Conservation (phyloP, 2,113 vertebrate species). For the Ammodytes marinus region DNA sequence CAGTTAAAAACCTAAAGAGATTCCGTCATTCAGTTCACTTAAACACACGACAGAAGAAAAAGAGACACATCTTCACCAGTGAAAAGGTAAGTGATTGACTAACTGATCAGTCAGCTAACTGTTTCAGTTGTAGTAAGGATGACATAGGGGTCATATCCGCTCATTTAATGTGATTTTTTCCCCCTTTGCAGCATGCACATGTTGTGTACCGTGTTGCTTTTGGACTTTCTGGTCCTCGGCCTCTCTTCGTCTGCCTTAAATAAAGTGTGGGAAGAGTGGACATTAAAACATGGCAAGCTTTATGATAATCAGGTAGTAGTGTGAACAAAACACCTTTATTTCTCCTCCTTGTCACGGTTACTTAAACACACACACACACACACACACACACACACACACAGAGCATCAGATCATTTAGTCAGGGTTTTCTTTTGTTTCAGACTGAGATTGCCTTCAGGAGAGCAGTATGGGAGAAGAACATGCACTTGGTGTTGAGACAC, state of each 20-base stretch:
- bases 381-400: not conserved
- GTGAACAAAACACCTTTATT: not conserved
- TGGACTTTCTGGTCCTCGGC: constrained; percentile 5
- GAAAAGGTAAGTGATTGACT: not conserved
- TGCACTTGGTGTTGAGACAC: constrained; percentile 83
- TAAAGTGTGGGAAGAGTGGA: constrained; percentile 75
- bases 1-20: not conserved
- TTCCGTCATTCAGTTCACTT: not conserved
- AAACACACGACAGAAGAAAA: not conserved
- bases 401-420: not conserved
- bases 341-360: not conserved
- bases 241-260: constrained; percentile 21
- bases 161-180: not conserved
- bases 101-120: not conserved
- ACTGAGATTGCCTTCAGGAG: constrained; percentile 80
- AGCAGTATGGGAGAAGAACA: constrained; percentile 88
- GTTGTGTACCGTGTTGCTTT: constrained; percentile 26
- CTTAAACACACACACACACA: not conserved
- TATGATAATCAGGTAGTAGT: constrained; percentile 69
- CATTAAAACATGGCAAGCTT: constrained; percentile 56
- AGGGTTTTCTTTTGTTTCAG: constrained; percentile 68
- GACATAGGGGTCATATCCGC: not conserved
- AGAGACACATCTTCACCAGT: not conserved
- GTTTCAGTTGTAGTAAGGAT: not conserved
- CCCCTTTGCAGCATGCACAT: constrained; percentile 53